Evolutionary conservation across 1,140 invertebrate genomes (phyloP).

Genomic region (Oedothorax gibbosus): DNA sequence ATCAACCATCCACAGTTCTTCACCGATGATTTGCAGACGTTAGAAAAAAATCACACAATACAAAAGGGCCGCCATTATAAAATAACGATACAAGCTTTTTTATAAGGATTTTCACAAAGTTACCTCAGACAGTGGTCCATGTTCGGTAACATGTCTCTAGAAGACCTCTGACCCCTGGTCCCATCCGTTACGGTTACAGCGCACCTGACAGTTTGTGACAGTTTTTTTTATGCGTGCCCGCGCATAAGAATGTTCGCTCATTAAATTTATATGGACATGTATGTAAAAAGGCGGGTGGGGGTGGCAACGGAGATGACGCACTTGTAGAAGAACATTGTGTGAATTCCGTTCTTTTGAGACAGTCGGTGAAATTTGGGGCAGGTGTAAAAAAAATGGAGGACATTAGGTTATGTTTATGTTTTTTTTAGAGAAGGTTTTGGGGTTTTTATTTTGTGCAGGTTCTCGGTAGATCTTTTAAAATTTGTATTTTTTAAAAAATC

Average conservation of each 20-base stretch:
- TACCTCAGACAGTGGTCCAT: too few species aligned
- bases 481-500: too few species aligned
- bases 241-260: not conserved
- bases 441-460: too few species aligned
- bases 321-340: not conserved
- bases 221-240: not conserved
- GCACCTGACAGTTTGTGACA: constrained; percentile 1
- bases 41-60: too few species aligned
- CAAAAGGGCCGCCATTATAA: too few species aligned
- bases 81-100: too few species aligned
- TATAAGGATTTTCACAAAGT: too few species aligned
- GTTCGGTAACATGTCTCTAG: not conserved
- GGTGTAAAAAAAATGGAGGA: not conserved
- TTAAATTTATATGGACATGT: constrained; percentile 2
- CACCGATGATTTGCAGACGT: too few species aligned
- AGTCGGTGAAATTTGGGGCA: too few species aligned
- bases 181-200: not conserved
- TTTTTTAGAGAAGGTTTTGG: not conserved
- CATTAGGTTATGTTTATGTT: not conserved
- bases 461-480: too few species aligned
- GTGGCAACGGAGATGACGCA: not conserved
- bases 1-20: too few species aligned
- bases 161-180: not conserved
- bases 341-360: too few species aligned
- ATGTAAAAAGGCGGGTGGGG: not conserved